Base-by-base conservation (phyloP, 2,888 invertebrate genomes). In the Emmelina monodactyla region DNA sequence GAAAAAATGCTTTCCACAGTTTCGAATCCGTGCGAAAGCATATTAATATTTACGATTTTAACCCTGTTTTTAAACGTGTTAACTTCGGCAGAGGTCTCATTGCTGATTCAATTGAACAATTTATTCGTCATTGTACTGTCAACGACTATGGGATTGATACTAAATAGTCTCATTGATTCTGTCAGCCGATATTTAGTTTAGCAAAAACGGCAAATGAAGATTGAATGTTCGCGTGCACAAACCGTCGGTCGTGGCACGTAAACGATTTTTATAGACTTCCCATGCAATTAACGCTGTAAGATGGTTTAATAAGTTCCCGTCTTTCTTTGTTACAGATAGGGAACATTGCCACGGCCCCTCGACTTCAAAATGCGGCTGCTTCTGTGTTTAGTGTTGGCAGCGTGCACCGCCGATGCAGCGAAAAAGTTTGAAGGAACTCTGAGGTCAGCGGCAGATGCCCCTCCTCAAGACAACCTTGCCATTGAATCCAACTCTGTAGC, bases 241-340 rank as follows among this genome's bases (percentile, higher is more conserved):
- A 41, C 45, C 50, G 33, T 22, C 46, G 46, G 50, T 48, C 58
- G 57, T 55, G 50, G 44, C 50, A 49, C 51, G 45, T 52, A 50
- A 47, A 53, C 35, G 38, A 22, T 16, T 50, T n/a, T 57, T 53
- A 51, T 47, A 47, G 53, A 48, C 50, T 64, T 64, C 64, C 53
- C 65, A 62, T 53, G 58, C 58, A 61, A 60, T 58, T 57, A 55
- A 31, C 57, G 50, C 54, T 41, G 51, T 58, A 57, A 55, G 57
- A 44, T 42, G 54, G 57, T 58, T 61, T 52, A 56, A 64, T 49
- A 54, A 57, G 53, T 54, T 51, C 54, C 14, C 29, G 9, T 55
- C 53, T 58, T 63, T 59, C 58, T 62, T 76, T 76, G 75, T 78
- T 79, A 52, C 75, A 79, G 78, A 75, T 69, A 69, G 59, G 58